Evolutionary conservation across 2,888 invertebrate species (phyloP).

Genomic region (Rotaria magnacalcarata): DNA sequence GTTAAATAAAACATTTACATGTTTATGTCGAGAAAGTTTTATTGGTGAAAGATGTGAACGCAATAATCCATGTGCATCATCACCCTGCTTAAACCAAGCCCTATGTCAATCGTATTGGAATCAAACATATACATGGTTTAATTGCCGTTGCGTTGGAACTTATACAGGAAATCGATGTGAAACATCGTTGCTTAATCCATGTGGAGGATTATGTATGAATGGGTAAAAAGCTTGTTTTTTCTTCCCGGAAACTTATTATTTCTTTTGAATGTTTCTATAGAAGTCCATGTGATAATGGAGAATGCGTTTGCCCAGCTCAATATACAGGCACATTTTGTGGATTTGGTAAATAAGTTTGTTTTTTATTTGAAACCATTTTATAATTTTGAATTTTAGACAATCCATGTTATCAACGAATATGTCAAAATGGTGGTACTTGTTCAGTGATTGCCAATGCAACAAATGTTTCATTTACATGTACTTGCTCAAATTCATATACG

Average conservation of each 20-base stretch:
- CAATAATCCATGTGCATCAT: slow-evolving; percentile 35
- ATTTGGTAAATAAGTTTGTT: neutral
- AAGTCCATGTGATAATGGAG: neutral
- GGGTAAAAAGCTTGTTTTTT: neutral
- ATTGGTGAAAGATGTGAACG: slow-evolving; percentile 40
- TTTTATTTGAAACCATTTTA: neutral
- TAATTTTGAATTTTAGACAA: neutral
- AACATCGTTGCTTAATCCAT: neutral
- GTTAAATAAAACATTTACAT: slow-evolving; percentile 35
- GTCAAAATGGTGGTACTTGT: neutral
- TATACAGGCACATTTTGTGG: slow-evolving; percentile 27
- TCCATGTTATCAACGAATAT: neutral
- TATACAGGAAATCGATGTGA: slow-evolving; percentile 33
- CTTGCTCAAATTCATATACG: neutral
- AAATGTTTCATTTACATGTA: slow-evolving; percentile 19
- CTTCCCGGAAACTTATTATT: neutral
- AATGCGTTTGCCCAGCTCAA: neutral
- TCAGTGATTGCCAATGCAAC: neutral
- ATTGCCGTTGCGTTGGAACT: neutral
- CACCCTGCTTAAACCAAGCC: slow-evolving; percentile 36
- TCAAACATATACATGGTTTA: neutral
- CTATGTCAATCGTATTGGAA: slow-evolving; percentile 21
- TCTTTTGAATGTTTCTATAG: neutral
- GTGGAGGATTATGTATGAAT: slow-evolving; percentile 37
- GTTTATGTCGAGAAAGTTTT: slow-evolving; percentile 24